A percentile compares a stretch with the other conserved stretches of the same genome.
These are phyloP conservation scores for Cariama cristata DNA, from an alignment of 2,113 vertebrate species.

Conservation along the genomic window DNA sequence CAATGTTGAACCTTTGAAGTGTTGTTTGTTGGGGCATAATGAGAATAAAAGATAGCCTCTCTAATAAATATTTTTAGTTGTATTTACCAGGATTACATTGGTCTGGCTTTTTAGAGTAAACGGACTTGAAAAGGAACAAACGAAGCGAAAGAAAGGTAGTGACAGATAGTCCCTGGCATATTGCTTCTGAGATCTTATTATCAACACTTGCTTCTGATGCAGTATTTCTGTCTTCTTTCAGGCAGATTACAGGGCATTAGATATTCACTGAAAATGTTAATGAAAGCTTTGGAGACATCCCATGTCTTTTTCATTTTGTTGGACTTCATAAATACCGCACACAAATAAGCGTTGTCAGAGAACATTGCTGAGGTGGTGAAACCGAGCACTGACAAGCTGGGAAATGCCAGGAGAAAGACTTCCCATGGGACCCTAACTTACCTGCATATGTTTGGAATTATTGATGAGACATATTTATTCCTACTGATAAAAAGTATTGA, in stretches of 20 bases:
- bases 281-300: not conserved
- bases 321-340: not conserved
- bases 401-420: not conserved
- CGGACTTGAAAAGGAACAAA: not conserved
- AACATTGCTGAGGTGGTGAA: not conserved
- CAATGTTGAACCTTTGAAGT: slow-evolving; percentile 23
- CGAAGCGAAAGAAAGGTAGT: not conserved
- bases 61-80: slow-evolving; percentile 16
- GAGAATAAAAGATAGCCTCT: not conserved
- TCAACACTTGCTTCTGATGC: not conserved
- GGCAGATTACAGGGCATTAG: not conserved
- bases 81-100: not conserved
- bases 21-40: not conserved
- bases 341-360: not conserved
- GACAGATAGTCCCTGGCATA: not conserved
- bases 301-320: not conserved
- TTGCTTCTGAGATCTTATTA: not conserved
- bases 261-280: not conserved
- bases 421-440: not conserved
- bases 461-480: not conserved
- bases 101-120: not conserved
- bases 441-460: not conserved
- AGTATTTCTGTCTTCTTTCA: not conserved
- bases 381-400: not conserved
- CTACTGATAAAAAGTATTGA: not conserved